Conservation (phyloP, 2,888 invertebrate species). For the Amaurobius ferox region DNA sequence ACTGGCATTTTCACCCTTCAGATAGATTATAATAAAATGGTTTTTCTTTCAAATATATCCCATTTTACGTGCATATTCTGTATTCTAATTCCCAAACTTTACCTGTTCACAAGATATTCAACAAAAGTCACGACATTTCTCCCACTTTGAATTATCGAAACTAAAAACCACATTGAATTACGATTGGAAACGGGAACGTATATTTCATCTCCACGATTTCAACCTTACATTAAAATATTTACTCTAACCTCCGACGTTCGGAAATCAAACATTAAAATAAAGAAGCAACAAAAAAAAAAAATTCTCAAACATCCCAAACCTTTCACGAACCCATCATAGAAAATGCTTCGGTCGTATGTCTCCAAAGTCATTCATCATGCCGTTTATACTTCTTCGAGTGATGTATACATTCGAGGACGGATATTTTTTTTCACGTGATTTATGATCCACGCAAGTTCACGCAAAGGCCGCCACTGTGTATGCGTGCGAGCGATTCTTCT, state of each 20-base stretch:
- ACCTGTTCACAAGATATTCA: too few relatives aligned
- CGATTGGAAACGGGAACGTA: too few relatives aligned
- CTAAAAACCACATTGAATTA: too few relatives aligned
- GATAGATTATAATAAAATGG: too few relatives aligned
- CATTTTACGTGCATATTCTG: too few relatives aligned
- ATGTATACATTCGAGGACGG: conserved; percentile 25
- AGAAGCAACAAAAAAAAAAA: conserved; percentile 17
- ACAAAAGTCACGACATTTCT: too few relatives aligned
- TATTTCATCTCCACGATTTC: too few relatives aligned
- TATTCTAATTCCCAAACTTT: too few relatives aligned
- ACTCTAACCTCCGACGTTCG: not conserved
- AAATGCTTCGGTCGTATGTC: conserved; percentile 14
- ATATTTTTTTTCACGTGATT: conserved; percentile 23
- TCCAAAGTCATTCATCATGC: conserved; percentile 16
- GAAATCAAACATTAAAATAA: conserved; percentile 19
- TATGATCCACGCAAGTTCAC: conserved; percentile 16
- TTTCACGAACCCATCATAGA: conserved; percentile 11
- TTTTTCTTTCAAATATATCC: too few relatives aligned
- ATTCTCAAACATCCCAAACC: conserved; percentile 14
- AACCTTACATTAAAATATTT: conserved; percentile 10
- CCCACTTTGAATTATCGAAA: too few relatives aligned
- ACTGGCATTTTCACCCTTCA: too few relatives aligned
- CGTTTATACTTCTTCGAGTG: conserved; percentile 10
- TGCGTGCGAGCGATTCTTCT: conserved; percentile 5
- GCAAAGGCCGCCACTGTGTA: conserved; percentile 18